Evolutionary conservation across 2,888 invertebrate genomes (phyloP).

Genomic region (Ischnura elegans): DNA sequence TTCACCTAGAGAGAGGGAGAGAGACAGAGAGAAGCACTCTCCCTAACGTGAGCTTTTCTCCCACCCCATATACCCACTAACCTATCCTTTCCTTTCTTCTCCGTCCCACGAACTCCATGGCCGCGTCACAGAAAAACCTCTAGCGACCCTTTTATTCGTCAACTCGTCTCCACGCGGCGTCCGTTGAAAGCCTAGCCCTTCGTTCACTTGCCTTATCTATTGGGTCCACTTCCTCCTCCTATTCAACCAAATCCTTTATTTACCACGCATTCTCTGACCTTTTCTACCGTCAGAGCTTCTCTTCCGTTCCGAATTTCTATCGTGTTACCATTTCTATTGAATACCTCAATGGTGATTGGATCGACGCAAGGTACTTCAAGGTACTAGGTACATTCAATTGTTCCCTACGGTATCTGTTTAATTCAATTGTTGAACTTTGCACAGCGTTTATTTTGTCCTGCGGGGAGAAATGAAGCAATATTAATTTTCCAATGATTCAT

Average conservation of each 20-base stretch:
- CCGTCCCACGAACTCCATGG: background rate
- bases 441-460: no score
- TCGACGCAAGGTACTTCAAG: no score
- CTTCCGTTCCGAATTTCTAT: background rate
- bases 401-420: no score
- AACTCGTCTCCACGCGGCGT: background rate
- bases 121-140: background rate
- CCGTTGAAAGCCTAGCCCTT: background rate
- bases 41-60: background rate
- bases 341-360: no score
- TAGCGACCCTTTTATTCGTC: background rate
- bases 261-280: background rate
- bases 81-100: background rate
- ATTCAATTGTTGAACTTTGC: no score
- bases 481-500: no score
- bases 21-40: no score
- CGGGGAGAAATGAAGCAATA: no score
- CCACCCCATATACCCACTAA: background rate
- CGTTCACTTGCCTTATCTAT: background rate
- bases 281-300: background rate
- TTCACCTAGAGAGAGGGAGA: background rate
- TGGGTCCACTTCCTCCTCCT: background rate
- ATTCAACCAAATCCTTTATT: no score
- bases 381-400: no score
- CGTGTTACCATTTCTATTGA: background rate